Percentiles rank a stretch among this genome's conserved stretches.
Evolutionary conservation across 2,113 vertebrate genomes (phyloP).

Genomic region (Pseudopodoces humilis): DNA sequence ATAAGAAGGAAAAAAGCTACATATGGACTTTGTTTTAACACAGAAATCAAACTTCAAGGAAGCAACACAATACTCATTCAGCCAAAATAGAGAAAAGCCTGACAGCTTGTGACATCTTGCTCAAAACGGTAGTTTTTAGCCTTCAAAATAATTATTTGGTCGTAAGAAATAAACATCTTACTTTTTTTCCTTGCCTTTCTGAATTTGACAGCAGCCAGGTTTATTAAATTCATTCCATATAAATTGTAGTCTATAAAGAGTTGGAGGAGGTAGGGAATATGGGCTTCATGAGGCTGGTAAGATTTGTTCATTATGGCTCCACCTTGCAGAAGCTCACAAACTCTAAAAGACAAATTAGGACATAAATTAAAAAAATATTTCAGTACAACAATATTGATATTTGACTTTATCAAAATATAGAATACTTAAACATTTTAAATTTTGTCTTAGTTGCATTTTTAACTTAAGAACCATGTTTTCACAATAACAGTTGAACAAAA

Average conservation of each 20-base stretch:
- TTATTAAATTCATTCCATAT: slow-evolving; percentile 97
- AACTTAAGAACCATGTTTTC: not conserved
- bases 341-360: slow-evolving; percentile 74
- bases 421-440: not conserved
- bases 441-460: not conserved
- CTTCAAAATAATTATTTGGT: not conserved
- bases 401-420: not conserved
- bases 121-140: not conserved
- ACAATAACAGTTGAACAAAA: not conserved
- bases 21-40: not conserved
- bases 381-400: not conserved
- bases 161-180: slow-evolving; percentile 70
- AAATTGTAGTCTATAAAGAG: slow-evolving; percentile 99
- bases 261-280: slow-evolving; percentile 97
- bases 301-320: slow-evolving; percentile 98
- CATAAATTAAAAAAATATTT: not conserved
- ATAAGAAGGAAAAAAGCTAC: not conserved
- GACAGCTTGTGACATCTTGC: not conserved
- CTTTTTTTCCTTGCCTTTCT: slow-evolving; percentile 83
- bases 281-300: slow-evolving; percentile 96
- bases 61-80: not conserved
- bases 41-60: not conserved
- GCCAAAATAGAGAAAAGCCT: not conserved
- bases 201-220: slow-evolving; percentile 93
- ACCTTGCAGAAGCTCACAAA: slow-evolving; percentile 95